Conservation (phyloP, 2,888 invertebrate species). For the Selenia dentaria region DNA sequence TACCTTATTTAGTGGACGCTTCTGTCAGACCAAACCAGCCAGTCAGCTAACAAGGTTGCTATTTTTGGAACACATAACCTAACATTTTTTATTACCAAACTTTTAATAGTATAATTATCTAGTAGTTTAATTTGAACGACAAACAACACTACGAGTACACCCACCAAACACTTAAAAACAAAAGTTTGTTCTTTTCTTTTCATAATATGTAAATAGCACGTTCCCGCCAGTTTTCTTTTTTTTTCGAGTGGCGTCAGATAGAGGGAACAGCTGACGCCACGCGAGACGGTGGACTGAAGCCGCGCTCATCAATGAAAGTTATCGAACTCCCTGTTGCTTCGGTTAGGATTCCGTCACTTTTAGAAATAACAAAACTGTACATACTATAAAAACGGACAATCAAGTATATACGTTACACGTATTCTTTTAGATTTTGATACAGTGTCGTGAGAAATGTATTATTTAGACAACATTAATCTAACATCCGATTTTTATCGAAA, state of each 20-base stretch:
- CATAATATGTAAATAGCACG: background rate
- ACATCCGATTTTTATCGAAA: too few species aligned
- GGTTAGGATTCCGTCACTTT: conserved; percentile 16
- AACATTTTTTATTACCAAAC: too few species aligned
- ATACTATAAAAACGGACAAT: too few species aligned
- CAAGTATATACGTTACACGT: too few species aligned
- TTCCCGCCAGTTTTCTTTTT: background rate
- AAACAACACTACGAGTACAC: too few species aligned
- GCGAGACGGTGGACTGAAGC: conserved; percentile 17
- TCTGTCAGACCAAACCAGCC: conserved; percentile 2
- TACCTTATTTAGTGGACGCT: conserved; percentile 23
- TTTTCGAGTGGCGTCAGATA: background rate
- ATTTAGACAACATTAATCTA: too few species aligned
- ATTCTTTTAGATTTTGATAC: too few species aligned
- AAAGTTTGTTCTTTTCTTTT: background rate
- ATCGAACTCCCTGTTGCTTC: conserved; percentile 26
- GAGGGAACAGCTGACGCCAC: conserved; percentile 9
- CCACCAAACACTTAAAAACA: too few species aligned
- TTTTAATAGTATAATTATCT: too few species aligned
- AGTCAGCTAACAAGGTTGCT: background rate
- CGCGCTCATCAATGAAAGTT: conserved; percentile 17
- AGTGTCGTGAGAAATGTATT: too few species aligned
- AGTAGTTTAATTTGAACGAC: too few species aligned
- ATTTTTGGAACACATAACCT: conserved; percentile 16
- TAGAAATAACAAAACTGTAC: background rate